phyloP scores from a whole-genome alignment of 2,888 invertebrate genomes.

The Trachelus iudaicus region DNA sequence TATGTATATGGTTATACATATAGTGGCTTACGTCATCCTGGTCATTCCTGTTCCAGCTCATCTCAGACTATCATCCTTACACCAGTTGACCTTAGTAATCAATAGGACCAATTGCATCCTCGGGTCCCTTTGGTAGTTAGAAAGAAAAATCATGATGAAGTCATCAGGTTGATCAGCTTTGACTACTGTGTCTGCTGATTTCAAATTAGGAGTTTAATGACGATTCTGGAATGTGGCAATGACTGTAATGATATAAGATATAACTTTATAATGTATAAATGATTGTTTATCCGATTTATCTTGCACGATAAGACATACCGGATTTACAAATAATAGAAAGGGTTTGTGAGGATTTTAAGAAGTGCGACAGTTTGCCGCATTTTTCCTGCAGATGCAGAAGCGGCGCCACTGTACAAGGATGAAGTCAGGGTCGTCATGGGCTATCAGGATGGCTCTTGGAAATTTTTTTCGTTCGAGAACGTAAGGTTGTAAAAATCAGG shows the following conservation, averaged over 20 bases:
- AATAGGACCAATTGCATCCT: slow-evolving; percentile 11
- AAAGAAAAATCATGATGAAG: background rate
- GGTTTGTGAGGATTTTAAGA: background rate
- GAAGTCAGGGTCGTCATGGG: background rate
- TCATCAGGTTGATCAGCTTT: background rate
- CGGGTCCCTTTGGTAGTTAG: background rate
- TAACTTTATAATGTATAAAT: background rate
- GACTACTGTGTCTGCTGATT: background rate
- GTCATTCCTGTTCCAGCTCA: slow-evolving; percentile 48
- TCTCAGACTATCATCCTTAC: slow-evolving; percentile 35
- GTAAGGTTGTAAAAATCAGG: background rate
- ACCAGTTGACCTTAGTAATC: slow-evolving; percentile 30
- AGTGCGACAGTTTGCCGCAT: background rate
- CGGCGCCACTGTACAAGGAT: background rate
- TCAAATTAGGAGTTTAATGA: background rate
- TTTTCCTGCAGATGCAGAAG: background rate
- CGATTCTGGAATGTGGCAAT: background rate
- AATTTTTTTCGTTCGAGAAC: background rate
- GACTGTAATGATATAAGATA: background rate
- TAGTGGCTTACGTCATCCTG: slow-evolving; percentile 44
- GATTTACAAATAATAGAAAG: background rate
- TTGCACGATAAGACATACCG: background rate
- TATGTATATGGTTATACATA: background rate
- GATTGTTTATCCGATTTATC: background rate
- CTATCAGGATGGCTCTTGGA: background rate